phyloP scores from a whole-genome alignment of 2,797 vertebrate species.

The Cichlasoma orientale region DNA sequence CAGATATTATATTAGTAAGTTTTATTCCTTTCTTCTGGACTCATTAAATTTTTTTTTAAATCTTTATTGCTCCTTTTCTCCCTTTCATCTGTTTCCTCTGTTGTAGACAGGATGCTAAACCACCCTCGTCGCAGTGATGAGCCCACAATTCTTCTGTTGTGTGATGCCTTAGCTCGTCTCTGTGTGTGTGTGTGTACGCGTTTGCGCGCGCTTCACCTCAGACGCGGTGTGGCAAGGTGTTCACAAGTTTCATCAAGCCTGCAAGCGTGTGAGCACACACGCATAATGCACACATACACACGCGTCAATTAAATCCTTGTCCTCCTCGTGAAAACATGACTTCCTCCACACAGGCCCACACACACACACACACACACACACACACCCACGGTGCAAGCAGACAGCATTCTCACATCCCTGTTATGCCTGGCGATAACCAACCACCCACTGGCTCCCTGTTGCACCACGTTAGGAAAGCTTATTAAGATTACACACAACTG shows the following conservation, averaged over 20 bases:
- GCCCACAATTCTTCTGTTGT: background rate
- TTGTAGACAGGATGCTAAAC: slow-evolving; percentile 5
- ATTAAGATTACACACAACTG: slow-evolving; percentile 49
- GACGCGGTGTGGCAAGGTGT: slow-evolving; percentile 17
- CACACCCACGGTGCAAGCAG: slow-evolving; percentile 18
- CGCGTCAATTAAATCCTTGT: slow-evolving; percentile 37
- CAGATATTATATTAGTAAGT: background rate
- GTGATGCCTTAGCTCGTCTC: background rate
- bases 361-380: background rate
- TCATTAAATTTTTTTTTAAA: background rate
- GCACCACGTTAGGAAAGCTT: slow-evolving; percentile 49
- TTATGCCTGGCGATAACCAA: slow-evolving; percentile 50
- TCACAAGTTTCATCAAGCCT: slow-evolving; percentile 19
- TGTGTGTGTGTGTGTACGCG: rapidly evolving
- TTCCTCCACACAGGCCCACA: slow-evolving; percentile 6
- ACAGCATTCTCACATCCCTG: slow-evolving; percentile 49
- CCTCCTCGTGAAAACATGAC: slow-evolving; percentile 12
- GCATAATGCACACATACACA: background rate
- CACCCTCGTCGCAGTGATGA: background rate
- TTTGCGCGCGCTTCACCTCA: background rate
- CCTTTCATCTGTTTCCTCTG: background rate
- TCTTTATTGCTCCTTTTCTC: background rate
- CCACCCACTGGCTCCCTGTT: slow-evolving; percentile 53
- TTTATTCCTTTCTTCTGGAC: background rate
- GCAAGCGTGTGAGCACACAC: background rate